Percentiles rank a stretch among this genome's conserved stretches.
These are phyloP conservation scores for Yponomeuta cagnagella DNA, from an alignment of 2,888 invertebrate genomes.

Conservation along the genomic window DNA sequence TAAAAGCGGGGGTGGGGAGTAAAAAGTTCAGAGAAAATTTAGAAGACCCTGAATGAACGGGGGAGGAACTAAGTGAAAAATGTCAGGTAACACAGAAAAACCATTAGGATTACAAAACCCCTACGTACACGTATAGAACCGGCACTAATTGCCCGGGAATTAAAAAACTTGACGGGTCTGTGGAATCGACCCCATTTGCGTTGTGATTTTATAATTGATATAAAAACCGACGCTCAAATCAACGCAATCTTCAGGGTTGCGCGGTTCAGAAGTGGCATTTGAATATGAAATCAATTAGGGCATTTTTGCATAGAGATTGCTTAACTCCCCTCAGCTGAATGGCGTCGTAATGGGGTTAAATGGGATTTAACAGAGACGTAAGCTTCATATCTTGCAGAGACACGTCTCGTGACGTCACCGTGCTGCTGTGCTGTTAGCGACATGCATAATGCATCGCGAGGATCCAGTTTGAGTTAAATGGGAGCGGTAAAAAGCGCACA, in stretches of 20 bases:
- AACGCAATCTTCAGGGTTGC: not conserved
- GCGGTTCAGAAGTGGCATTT: not conserved
- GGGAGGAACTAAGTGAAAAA: constrained; percentile 30
- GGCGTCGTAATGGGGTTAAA: constrained; percentile 4
- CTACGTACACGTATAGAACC: constrained; percentile 12
- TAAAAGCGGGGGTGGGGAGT: constrained; percentile 8
- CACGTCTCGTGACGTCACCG: constrained; percentile 23
- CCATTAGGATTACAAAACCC: constrained; percentile 35
- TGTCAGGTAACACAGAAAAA: constrained; percentile 43
- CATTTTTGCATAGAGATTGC: constrained; percentile 4
- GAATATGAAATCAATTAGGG: constrained; percentile 8
- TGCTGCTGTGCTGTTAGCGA: constrained; percentile 23
- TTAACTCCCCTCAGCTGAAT: constrained; percentile 3
- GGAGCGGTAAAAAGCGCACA: not conserved
- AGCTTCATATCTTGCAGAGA: constrained; percentile 35
- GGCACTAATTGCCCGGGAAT: constrained; percentile 10
- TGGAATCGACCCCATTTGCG: not conserved
- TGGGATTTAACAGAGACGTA: constrained; percentile 19
- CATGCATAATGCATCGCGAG: constrained; percentile 38
- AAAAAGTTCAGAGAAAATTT: constrained; percentile 13
- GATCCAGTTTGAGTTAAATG: constrained; percentile 16
- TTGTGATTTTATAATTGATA: not conserved
- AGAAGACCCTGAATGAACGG: not conserved
- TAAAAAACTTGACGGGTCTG: not conserved
- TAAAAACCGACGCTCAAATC: not conserved